Conservation (phyloP, 2,797 vertebrate genomes). For the Tapirus indicus region DNA sequence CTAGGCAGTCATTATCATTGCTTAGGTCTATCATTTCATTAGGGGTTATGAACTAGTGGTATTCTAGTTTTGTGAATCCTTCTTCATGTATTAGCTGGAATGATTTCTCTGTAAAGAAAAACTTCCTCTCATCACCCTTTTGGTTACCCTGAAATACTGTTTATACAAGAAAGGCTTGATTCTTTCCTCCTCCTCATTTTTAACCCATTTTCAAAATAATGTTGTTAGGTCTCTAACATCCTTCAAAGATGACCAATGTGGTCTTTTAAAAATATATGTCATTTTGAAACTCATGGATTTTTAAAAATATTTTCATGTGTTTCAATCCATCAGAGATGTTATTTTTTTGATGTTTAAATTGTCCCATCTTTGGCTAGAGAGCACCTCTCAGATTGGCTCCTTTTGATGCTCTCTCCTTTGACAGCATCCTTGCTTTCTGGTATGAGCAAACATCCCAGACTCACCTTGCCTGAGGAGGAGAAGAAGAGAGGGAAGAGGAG, state of each 20-base stretch:
- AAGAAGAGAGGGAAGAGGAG: not conserved
- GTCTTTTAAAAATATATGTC: not conserved
- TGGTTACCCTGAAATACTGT: not conserved
- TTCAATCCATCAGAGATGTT: not conserved
- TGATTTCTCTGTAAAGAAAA: not conserved
- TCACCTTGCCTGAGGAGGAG: not conserved
- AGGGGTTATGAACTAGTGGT: not conserved
- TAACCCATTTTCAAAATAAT: constrained; percentile 36
- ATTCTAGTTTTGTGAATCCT: not conserved
- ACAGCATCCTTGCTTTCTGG: not conserved
- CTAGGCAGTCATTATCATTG: not conserved
- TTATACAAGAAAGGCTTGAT: not conserved
- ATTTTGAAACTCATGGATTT: not conserved
- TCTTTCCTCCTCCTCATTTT: constrained; percentile 18
- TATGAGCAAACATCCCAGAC: not conserved
- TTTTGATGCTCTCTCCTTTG: not conserved
- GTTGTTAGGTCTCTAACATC: not conserved
- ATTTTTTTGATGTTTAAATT: not conserved
- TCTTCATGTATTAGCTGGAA: not conserved
- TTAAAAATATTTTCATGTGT: not conserved
- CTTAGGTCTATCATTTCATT: not conserved
- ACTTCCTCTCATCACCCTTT: not conserved
- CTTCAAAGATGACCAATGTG: not conserved
- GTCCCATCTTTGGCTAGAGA: constrained; percentile 1
- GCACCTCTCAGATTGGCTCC: not conserved